Evolutionary conservation across 30 jellyfish, hydroid and myxozoan species (phyloP), one percentile per base, ranked within the genome.

Genomic region (Pelagia noctiluca): DNA sequence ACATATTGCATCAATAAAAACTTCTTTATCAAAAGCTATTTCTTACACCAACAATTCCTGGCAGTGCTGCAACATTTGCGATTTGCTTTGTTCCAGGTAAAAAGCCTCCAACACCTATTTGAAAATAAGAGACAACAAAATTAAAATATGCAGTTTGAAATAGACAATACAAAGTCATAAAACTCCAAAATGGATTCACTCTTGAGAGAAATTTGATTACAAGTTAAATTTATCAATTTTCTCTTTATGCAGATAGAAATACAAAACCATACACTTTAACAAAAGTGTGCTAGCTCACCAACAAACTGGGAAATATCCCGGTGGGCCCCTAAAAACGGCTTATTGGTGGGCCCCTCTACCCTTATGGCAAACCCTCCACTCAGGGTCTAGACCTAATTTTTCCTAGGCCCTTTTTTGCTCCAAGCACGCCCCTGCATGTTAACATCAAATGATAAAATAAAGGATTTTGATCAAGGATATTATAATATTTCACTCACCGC

Each of bases 41-140:
- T 18, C 83, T 60, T 68, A 94, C 99, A 78, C 96, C 94, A 42
- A 94, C 97, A 68, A 94, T 94, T 18, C 99, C 99, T 54, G 99
- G 99, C 34, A 94, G 78, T 0, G 99, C 86, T 0, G 99, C 99
- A 52, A 94, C 99, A 89, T 94, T 94, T 35, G 96, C 97, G 63
- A 94, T 88, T 73, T 94, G 99, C 57, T 94, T 94, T 69, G 94
- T 89, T 7, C 97, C 99, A 33, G 99, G 99, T 2, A 89, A 87
- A 76, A 89, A 95, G 42, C 97, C 97, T 35, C 97, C 97, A 86
- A 84, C 70, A 31, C 99, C 98, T 84, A 11, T 8, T 49, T 26
- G 7, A 29, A 50, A 67, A 13, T 28, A 31, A 30, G 18, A 50
- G 7, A 35, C 19, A 4, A 23, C 23, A 26, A 33, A 22, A 37